Evolutionary conservation across 2,797 vertebrate species (phyloP).

Genomic region (Scleropages formosus): DNA sequence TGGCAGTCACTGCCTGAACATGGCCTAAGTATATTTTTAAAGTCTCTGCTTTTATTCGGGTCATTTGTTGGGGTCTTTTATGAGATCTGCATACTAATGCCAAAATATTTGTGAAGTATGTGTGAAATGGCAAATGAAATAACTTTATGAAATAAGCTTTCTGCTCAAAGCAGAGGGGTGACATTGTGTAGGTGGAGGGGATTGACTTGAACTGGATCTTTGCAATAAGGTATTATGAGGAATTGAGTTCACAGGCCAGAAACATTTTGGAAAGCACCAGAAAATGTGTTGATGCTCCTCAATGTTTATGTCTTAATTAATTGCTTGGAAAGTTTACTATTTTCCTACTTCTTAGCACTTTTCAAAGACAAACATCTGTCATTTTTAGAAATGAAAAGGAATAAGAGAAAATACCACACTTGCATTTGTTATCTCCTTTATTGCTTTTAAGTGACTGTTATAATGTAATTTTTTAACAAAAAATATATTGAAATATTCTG

Average conservation of each 20-base stretch:
- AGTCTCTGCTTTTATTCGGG: neutral
- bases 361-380: too few relatives aligned
- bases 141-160: neutral
- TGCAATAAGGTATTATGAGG: neutral
- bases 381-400: too few relatives aligned
- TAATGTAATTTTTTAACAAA: too few relatives aligned
- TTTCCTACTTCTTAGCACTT: too few relatives aligned
- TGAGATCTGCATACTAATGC: neutral
- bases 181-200: neutral
- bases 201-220: neutral
- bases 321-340: too few relatives aligned
- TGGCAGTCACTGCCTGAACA: neutral
- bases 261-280: neutral
- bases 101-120: neutral
- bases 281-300: neutral
- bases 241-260: neutral
- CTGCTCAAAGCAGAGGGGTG: neutral
- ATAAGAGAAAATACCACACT: too few relatives aligned
- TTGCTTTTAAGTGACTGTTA: too few relatives aligned
- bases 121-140: neutral
- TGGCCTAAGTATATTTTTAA: neutral
- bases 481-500: too few relatives aligned
- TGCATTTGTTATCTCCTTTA: too few relatives aligned
- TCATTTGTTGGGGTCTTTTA: neutral
- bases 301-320: neutral